Conservation (phyloP, 2,888 invertebrate genomes). For the Heteropelma amictum region DNA sequence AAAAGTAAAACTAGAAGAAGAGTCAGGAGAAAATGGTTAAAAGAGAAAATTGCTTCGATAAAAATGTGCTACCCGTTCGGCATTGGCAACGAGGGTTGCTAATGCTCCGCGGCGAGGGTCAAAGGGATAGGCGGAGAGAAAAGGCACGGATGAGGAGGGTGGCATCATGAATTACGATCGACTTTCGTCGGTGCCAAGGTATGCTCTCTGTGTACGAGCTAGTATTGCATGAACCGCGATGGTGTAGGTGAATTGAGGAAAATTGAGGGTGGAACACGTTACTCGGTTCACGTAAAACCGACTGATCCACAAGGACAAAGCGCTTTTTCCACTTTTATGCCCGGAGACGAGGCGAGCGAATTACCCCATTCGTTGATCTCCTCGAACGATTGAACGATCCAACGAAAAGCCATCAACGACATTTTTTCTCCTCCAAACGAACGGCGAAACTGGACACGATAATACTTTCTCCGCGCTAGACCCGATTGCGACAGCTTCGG, state of each 20-base stretch:
- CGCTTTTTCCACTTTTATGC: conserved; percentile 49
- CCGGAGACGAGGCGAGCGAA: conserved; percentile 53
- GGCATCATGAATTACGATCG: conserved; percentile 51
- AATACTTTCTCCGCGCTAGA: background rate
- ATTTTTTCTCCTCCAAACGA: conserved; percentile 9
- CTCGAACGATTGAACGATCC: conserved; percentile 37
- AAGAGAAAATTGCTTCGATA: conserved; percentile 62
- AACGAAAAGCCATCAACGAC: conserved; percentile 5
- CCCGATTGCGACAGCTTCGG: background rate
- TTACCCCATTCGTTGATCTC: conserved; percentile 48
- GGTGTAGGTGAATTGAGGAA: conserved; percentile 41
- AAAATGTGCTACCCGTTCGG: conserved; percentile 62
- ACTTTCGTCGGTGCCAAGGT: conserved; percentile 50
- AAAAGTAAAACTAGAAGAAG: background rate
- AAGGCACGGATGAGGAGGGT: conserved; percentile 25
- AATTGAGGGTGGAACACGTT: conserved; percentile 48
- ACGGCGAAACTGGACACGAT: conserved; percentile 1
- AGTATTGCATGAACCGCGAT: conserved; percentile 27
- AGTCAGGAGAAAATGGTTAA: background rate
- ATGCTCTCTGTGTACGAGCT: conserved; percentile 30
- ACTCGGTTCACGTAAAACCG: conserved; percentile 39
- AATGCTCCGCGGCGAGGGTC: conserved; percentile 55
- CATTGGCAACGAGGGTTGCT: conserved; percentile 60
- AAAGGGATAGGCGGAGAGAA: conserved; percentile 29
- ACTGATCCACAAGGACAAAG: conserved; percentile 47